Conservation (phyloP, 2,888 invertebrate genomes). For the Lasiommata megera region DNA sequence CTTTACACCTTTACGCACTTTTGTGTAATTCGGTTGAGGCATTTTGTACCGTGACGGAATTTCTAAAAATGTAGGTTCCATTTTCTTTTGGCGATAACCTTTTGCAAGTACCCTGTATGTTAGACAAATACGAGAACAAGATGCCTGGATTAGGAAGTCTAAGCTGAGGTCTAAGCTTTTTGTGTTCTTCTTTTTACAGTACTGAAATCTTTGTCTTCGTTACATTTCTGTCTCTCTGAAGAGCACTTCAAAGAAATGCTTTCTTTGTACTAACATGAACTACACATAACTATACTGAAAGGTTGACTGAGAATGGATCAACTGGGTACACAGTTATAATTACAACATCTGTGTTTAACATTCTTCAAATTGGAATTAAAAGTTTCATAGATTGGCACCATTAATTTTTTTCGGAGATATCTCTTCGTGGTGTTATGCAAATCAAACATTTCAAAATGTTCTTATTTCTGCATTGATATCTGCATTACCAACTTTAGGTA, state of each 20-base stretch:
- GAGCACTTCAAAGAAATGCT: too few species aligned
- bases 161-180: slow-evolving; percentile 14
- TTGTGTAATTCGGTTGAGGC: neutral
- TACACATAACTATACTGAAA: neutral
- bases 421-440: neutral
- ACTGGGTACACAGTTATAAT: neutral
- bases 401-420: neutral
- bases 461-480: too few species aligned
- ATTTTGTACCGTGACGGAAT: neutral
- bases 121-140: slow-evolving; percentile 45
- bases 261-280: neutral
- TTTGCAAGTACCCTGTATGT: slow-evolving; percentile 35
- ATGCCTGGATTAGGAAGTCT: slow-evolving; percentile 28
- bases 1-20: neutral
- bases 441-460: neutral
- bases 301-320: neutral
- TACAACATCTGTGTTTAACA: neutral
- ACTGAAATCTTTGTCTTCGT: slow-evolving; percentile 1
- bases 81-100: neutral
- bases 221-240: slow-evolving; percentile 17
- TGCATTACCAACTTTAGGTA: too few species aligned
- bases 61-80: neutral
- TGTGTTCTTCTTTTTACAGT: slow-evolving; percentile 9
- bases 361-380: neutral
- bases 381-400: neutral